phyloP scores from a whole-genome alignment of 2,113 vertebrate species.

The Donacobius atricapilla region DNA sequence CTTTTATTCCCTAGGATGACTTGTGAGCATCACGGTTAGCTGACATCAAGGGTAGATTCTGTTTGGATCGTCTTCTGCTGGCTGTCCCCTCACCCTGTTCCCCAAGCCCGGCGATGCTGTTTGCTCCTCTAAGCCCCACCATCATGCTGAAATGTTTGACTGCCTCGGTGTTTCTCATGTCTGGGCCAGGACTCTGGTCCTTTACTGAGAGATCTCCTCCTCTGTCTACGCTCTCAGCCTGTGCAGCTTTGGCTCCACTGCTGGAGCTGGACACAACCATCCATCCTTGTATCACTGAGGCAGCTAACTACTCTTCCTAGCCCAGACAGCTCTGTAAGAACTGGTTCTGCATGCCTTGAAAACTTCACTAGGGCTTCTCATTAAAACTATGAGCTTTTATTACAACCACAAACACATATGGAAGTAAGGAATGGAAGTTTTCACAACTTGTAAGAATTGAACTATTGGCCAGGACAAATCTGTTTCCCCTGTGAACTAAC shows the following conservation, averaged over 20 bases:
- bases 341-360: background rate
- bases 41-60: background rate
- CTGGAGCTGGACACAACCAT: background rate
- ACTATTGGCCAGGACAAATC: background rate
- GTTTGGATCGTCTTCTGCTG: background rate
- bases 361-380: background rate
- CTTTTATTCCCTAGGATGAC: background rate
- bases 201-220: background rate
- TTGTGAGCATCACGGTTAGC: background rate
- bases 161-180: background rate
- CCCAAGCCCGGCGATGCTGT: background rate
- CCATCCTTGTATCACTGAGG: background rate
- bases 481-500: background rate
- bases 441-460: background rate
- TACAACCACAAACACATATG: constrained; percentile 10
- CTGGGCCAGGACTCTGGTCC: background rate
- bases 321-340: background rate
- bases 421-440: background rate
- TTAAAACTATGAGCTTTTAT: background rate
- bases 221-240: background rate
- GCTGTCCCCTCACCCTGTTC: background rate
- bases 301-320: background rate
- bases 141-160: background rate
- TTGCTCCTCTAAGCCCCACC: background rate
- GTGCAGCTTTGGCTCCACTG: background rate